These are phyloP conservation scores for Caiman crocodilus DNA, from an alignment of 2,797 vertebrate species.

Conservation along the genomic window DNA sequence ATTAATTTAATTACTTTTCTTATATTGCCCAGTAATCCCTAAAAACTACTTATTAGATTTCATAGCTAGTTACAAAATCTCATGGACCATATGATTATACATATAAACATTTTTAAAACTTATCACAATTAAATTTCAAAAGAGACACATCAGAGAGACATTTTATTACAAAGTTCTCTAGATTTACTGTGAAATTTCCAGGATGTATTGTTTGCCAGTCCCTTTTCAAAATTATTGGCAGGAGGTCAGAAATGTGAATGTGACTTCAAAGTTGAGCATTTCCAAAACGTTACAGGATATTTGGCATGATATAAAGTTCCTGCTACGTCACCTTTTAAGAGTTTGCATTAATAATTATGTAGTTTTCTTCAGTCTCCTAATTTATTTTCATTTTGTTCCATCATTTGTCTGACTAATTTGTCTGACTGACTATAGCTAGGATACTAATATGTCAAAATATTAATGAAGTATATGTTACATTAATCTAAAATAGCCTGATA, in stretches of 20 bases:
- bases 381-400: neutral
- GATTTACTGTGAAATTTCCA: neutral
- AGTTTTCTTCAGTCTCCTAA: neutral
- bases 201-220: constrained; percentile 37
- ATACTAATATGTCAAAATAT: neutral
- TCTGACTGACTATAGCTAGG: neutral
- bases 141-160: neutral
- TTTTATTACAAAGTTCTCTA: neutral
- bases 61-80: neutral
- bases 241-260: constrained; percentile 20
- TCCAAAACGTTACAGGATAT: neutral
- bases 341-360: neutral
- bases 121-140: neutral
- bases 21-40: neutral
- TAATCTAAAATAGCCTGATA: neutral
- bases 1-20: neutral
- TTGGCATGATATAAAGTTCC: neutral
- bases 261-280: neutral
- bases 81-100: neutral
- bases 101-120: constrained; percentile 29
- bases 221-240: constrained; percentile 10
- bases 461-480: neutral
- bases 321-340: neutral
- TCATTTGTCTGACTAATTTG: neutral
- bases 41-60: neutral